Base-by-base conservation (phyloP, 2,888 invertebrate genomes). In the Sminthurides aquaticus region DNA sequence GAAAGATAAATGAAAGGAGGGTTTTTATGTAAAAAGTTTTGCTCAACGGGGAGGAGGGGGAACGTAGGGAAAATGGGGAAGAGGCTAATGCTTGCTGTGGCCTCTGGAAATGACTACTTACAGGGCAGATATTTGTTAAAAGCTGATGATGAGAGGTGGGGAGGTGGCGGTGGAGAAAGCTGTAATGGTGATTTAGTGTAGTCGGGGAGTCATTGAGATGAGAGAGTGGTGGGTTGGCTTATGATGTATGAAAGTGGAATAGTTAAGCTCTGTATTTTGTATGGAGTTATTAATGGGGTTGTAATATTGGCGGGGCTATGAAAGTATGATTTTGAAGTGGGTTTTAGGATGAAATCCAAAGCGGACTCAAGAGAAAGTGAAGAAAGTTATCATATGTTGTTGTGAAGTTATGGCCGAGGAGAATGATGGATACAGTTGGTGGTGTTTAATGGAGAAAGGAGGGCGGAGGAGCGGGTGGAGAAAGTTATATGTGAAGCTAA, bases 201-300 rank as follows among this genome's bases (percentile, higher is more conserved):
- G 18, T 49, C 26, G 49, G 49, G 22, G 49, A 49, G 43, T 11
- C 8, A 11, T 5, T 11, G 43, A 34, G 43, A 34, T 5, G 15
- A 34, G 43, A 34, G 43, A 11, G n/a, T 48, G 62, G 24, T 57
- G 54, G 18, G 43, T 52, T 62, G 34, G 48, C 43, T 62, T 62
- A 60, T 60, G 28, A 64, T 60, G 55, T 64, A 64, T 56, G 60
- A 55, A 60, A 49, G 55, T 55, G 58, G 15, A 67, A 66, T 58
- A 58, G 62, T 65, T 62, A 34, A 34, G 43, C 43, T 34, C 15
- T 34, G 15, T 5, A 34, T 34, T 15, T 34, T 34, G 43, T 34
- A 34, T 34, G 43, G 43, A 34, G 43, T 34, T 34, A 34, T 34
- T 34, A 34, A 34, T 34, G 43, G 43, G 43, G 43, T 34, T 34